These are phyloP conservation scores for Molossus alvarezi DNA, from an alignment of 2,797 vertebrate species.

Conservation along the genomic window DNA sequence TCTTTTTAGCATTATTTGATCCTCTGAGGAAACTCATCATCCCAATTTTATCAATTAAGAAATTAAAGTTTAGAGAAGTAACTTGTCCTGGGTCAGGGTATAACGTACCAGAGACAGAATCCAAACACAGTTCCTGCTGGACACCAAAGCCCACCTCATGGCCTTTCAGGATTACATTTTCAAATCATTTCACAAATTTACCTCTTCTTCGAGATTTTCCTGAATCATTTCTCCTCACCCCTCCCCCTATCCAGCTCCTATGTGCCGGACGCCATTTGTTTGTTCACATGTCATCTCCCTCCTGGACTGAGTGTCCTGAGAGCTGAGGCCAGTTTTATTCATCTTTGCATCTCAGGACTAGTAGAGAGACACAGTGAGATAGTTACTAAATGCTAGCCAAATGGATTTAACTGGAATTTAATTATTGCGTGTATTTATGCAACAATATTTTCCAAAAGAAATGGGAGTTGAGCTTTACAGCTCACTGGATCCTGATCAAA, in stretches of 20 bases:
- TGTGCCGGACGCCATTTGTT: neutral
- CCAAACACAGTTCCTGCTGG: neutral
- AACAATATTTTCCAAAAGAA: conserved; percentile 46
- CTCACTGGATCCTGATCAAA: conserved; percentile 35
- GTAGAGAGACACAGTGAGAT: neutral
- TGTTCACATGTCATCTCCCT: neutral
- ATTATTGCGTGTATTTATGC: neutral
- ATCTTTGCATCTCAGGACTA: conserved; percentile 21
- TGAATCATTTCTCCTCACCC: neutral
- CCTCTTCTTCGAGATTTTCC: neutral
- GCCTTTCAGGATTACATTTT: conserved; percentile 49
- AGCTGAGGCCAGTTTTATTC: neutral
- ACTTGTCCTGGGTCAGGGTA: neutral
- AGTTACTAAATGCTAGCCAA: neutral
- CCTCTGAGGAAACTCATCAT: neutral
- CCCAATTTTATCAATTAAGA: conserved; percentile 42
- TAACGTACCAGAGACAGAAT: neutral
- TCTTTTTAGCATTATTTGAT: neutral
- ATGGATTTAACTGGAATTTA: conserved; percentile 47
- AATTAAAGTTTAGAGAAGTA: conserved; percentile 31
- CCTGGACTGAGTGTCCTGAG: neutral
- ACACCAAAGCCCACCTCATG: neutral
- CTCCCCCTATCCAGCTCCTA: neutral
- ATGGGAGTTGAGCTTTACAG: conserved; percentile 1
- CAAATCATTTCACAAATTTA: conserved; percentile 24